Evolutionary conservation across 2,113 vertebrate species (phyloP), one percentile per base, ranked within the genome.

Genomic region (Acanthisitta chloris): DNA sequence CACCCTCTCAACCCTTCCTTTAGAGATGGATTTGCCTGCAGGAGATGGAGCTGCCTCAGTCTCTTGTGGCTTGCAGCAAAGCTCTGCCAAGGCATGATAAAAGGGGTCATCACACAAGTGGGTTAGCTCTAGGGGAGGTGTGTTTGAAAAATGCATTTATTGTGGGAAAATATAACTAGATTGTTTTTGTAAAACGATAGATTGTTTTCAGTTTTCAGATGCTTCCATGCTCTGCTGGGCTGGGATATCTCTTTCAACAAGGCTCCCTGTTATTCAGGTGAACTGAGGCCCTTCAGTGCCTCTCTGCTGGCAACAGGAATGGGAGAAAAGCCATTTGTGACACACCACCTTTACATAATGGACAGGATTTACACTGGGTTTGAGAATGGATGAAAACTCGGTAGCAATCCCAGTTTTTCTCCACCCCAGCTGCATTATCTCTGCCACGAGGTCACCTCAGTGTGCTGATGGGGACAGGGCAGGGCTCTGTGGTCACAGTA

Each of bases 281-380:
- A 88, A 40, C 81, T 7, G 81, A 78, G 72, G 57, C 59, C 36
- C 92, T 74, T 93, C 86, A 49, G 9, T 42, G 34, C 23, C 71
- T 92, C 40, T 34, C 51, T 46, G 49, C 67, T 76, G 86, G 69
- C 77, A 66, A 14, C 87, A 71, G 8, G 52, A 96, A 89, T 84
- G 69, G 71, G 80, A 88, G 78, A 88, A 76, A 64, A 93, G 45
- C 57, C 88, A 62, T 94, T 95, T 86, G 28, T 94, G 91, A 87
- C 88, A 67, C 73, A 67, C 58, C 48, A 62, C 13, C 1, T 80
- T 92, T 89, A 52, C 69, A 49, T 64, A 79, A 89, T 28, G 55
- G 89, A 52, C 25, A 58, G 54, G 73, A 66, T 80, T 91, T 65
- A 14, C 86, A 58, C 83, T 85, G 62, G 62, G 19, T 25, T 45